Percentiles rank a stretch among this genome's conserved stretches.
phyloP scores from a whole-genome alignment of 2,797 vertebrate species.

The Neoniphon sammara region DNA sequence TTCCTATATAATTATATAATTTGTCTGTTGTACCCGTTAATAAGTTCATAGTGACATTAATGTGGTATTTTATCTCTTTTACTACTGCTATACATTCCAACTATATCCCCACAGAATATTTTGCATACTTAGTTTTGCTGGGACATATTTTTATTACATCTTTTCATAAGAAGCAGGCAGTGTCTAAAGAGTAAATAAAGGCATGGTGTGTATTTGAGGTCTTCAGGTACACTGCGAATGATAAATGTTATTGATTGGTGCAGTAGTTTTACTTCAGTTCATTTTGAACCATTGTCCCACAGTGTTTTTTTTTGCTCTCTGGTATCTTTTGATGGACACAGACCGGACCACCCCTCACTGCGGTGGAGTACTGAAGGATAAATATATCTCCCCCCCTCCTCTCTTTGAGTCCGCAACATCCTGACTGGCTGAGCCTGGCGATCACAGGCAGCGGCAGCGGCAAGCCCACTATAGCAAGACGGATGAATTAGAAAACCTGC shows the following conservation, averaged over 20 bases:
- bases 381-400: conserved; percentile 81
- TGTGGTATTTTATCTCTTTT: no score
- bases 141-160: no score
- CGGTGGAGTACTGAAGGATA: conserved; percentile 83
- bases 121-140: no score
- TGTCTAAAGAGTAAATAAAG: background rate
- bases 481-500: conserved; percentile 78
- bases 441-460: conserved; percentile 70
- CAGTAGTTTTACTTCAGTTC: background rate
- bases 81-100: no score
- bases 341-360: conserved; percentile 83
- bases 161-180: no score
- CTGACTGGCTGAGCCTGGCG: conserved; percentile 74
- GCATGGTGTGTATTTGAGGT: background rate
- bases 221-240: background rate
- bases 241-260: background rate
- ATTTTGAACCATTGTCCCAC: conserved; percentile 3
- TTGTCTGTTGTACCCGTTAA: no score
- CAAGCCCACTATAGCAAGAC: conserved; percentile 66
- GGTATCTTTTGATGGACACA: conserved; percentile 72
- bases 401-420: conserved; percentile 78
- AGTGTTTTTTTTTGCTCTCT: conserved; percentile 18
- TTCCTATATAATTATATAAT: no score
- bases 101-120: no score
- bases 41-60: no score